A percentile compares a stretch with the other conserved stretches of the same genome.
phyloP scores from a whole-genome alignment of 2,113 vertebrate species.

The Panthera tigris region DNA sequence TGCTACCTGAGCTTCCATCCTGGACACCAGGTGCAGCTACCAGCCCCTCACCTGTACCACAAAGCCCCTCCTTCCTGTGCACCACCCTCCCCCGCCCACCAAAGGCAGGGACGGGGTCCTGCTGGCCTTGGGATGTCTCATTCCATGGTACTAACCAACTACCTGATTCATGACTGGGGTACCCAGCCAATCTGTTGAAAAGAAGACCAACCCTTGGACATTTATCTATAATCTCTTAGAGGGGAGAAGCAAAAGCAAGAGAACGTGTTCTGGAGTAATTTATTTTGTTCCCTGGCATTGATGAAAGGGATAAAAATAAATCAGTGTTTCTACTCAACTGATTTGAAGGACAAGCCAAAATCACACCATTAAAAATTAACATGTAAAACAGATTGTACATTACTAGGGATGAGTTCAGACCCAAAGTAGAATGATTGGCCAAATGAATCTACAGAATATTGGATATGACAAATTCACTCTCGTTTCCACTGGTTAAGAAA shows the following conservation, averaged over 20 bases:
- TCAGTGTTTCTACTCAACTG: constrained; percentile 81
- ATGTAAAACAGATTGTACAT: constrained; percentile 82
- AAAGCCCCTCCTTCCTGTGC: background rate
- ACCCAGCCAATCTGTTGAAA: background rate
- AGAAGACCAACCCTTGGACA: constrained; percentile 47
- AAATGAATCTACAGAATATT: constrained; percentile 79
- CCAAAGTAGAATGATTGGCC: constrained; percentile 80
- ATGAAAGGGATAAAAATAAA: constrained; percentile 87
- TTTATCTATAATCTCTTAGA: constrained; percentile 67
- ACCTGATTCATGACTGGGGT: background rate
- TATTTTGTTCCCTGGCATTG: constrained; percentile 84
- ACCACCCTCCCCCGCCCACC: background rate
- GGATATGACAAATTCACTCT: constrained; percentile 64
- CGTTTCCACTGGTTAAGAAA: constrained; percentile 77
- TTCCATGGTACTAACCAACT: background rate
- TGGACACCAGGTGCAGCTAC: background rate
- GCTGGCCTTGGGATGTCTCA: background rate
- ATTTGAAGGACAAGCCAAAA: constrained; percentile 82
- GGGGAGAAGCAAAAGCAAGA: constrained; percentile 65
- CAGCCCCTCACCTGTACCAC: background rate
- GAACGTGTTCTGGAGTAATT: constrained; percentile 79
- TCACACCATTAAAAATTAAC: constrained; percentile 85
- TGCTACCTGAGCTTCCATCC: background rate
- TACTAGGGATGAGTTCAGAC: constrained; percentile 77
- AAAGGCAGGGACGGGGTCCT: background rate